Evolutionary conservation across 2,888 invertebrate genomes (phyloP).

Genomic region (Pollenia amentaria): DNA sequence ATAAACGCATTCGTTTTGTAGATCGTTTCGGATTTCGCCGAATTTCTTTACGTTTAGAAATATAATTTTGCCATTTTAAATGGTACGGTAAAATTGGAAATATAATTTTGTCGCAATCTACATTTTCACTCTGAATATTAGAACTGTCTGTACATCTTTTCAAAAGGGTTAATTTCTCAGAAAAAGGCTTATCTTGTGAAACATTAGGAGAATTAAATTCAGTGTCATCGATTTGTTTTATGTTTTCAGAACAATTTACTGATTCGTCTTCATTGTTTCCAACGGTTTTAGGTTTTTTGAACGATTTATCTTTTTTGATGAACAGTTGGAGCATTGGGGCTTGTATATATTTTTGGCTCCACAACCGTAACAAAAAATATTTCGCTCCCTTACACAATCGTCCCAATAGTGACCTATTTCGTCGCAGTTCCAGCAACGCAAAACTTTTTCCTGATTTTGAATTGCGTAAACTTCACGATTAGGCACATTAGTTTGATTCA

Average conservation of each 20-base stretch:
- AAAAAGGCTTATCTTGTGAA: too few relatives aligned
- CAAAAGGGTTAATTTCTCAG: too few relatives aligned
- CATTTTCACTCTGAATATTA: not conserved
- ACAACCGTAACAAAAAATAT: constrained; percentile 19
- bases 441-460: not conserved
- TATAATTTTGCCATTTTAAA: constrained; percentile 20
- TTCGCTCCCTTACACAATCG: constrained; percentile 3
- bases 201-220: too few relatives aligned
- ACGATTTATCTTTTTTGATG: not conserved
- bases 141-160: not conserved
- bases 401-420: constrained; percentile 17
- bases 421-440: constrained; percentile 31
- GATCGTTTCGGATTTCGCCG: not conserved
- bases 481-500: too few relatives aligned
- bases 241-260: too few relatives aligned
- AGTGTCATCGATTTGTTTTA: too few relatives aligned
- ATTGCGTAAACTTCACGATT: not conserved
- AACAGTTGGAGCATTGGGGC: constrained; percentile 29
- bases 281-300: constrained; percentile 11
- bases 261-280: not conserved
- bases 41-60: not conserved
- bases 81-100: constrained; percentile 8
- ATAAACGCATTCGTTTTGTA: not conserved
- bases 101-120: not conserved
- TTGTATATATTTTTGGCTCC: constrained; percentile 45